phyloP scores from a whole-genome alignment of 2,888 invertebrate species.

The Cremastinae sp. region DNA sequence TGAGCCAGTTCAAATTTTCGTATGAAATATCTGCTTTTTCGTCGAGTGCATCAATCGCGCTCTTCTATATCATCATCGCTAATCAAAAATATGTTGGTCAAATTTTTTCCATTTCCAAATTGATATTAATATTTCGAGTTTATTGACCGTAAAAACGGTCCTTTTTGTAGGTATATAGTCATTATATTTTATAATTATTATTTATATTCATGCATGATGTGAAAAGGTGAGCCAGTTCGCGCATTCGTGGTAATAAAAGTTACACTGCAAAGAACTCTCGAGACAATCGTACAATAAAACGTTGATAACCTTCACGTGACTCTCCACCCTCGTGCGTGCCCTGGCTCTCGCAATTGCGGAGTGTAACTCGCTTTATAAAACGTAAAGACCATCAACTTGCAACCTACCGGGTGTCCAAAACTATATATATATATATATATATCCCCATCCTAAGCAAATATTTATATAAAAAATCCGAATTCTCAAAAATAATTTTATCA shows the following conservation, averaged over 20 bases:
- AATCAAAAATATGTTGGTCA: no score
- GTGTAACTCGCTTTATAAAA: constrained; percentile 66
- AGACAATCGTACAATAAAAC: constrained; percentile 64
- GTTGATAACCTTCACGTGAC: constrained; percentile 71
- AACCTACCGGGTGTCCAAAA: constrained; percentile 61
- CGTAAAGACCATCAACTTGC: constrained; percentile 59
- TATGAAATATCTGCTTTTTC: no score
- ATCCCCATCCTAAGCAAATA: no score
- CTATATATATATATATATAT: no score
- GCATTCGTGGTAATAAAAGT: constrained; percentile 37
- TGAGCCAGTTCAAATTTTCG: no score
- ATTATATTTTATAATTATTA: constrained; percentile 8
- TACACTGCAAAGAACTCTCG: constrained; percentile 49
- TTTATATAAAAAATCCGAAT: no score
- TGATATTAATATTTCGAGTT: no score
- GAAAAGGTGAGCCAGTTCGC: constrained; percentile 34
- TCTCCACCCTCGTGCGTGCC: constrained; percentile 62
- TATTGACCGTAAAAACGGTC: neutral
- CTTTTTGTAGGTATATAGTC: neutral
- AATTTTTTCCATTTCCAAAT: no score
- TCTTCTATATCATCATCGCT: no score
- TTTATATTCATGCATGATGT: constrained; percentile 14
- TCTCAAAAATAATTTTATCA: neutral
- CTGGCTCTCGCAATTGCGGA: constrained; percentile 64
- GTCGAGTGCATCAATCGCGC: no score